Evolutionary conservation across 2,888 invertebrate genomes (phyloP).

Genomic region (Pyrrhosoma nymphula): DNA sequence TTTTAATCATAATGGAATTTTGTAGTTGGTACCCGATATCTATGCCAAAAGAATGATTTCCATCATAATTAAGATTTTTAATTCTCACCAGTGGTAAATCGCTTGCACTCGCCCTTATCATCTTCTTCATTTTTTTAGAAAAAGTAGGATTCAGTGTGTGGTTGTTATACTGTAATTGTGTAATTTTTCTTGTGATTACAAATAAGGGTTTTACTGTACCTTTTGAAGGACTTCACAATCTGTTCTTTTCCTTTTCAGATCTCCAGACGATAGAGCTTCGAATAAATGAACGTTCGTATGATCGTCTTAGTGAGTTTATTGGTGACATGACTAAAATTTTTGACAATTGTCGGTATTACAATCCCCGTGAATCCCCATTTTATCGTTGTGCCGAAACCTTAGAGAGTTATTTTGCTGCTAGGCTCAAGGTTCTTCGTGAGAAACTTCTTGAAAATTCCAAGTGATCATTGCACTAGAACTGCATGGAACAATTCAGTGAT

Average conservation of each 20-base stretch:
- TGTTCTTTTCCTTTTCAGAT: slow-evolving; percentile 83
- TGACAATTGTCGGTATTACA: slow-evolving; percentile 99
- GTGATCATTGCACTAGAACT: slow-evolving; percentile 23
- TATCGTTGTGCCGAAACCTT: slow-evolving; percentile 97
- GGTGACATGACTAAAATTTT: slow-evolving; percentile 99
- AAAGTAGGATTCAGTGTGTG: not conserved
- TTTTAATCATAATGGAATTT: too few species aligned
- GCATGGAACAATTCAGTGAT: not conserved
- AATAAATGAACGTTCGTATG: slow-evolving; percentile 90
- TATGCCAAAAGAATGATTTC: too few species aligned
- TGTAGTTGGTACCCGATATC: too few species aligned
- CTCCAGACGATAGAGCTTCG: slow-evolving; percentile 94
- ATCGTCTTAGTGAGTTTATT: slow-evolving; percentile 95
- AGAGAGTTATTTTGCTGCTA: slow-evolving; percentile 97
- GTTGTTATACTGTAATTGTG: not conserved
- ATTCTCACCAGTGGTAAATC: too few species aligned
- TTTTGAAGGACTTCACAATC: too few species aligned
- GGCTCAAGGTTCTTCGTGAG: slow-evolving; percentile 92
- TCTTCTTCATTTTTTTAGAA: not conserved
- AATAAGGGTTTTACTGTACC: too few species aligned
- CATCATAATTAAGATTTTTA: too few species aligned
- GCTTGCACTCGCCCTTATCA: too few species aligned
- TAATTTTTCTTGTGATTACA: not conserved
- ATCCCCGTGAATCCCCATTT: slow-evolving; percentile 96
- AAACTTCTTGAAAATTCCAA: slow-evolving; percentile 79